These are phyloP conservation scores for Myotis myotis DNA, from an alignment of 2,797 vertebrate genomes.

Conservation along the genomic window DNA sequence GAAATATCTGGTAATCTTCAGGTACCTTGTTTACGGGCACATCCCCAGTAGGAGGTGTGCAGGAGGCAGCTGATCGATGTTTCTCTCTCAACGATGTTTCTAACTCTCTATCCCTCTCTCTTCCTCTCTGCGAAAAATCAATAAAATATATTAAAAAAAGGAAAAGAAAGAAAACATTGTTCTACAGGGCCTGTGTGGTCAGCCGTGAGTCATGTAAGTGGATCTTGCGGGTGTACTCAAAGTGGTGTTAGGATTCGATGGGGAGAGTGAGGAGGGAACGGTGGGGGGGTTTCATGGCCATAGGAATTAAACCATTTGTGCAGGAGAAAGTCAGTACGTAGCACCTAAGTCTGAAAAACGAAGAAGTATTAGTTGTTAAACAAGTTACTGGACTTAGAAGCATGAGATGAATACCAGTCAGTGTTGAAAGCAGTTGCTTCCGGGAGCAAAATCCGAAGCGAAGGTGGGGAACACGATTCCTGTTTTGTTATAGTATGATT, in stretches of 20 bases:
- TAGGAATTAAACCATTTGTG: background rate
- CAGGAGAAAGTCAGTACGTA: background rate
- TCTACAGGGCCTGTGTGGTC: background rate
- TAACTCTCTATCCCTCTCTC: too few relatives aligned
- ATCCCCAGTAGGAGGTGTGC: too few relatives aligned
- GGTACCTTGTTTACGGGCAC: too few relatives aligned
- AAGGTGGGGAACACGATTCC: background rate
- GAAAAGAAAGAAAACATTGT: background rate
- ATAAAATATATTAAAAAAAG: too few relatives aligned
- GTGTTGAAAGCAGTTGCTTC: background rate
- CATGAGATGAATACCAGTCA: background rate
- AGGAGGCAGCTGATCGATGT: too few relatives aligned
- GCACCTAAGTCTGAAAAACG: background rate
- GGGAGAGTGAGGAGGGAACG: background rate
- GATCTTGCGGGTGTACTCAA: background rate
- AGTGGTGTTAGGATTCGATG: background rate
- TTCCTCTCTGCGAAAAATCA: too few relatives aligned
- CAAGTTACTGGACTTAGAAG: background rate
- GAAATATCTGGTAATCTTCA: too few relatives aligned
- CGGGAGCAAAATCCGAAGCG: background rate
- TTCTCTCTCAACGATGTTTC: too few relatives aligned
- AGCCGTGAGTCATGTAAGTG: background rate
- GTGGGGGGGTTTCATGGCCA: background rate
- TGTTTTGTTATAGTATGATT: background rate
- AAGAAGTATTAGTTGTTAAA: background rate